Conservation (phyloP, 2,797 vertebrate species). For the Callimico goeldii region DNA sequence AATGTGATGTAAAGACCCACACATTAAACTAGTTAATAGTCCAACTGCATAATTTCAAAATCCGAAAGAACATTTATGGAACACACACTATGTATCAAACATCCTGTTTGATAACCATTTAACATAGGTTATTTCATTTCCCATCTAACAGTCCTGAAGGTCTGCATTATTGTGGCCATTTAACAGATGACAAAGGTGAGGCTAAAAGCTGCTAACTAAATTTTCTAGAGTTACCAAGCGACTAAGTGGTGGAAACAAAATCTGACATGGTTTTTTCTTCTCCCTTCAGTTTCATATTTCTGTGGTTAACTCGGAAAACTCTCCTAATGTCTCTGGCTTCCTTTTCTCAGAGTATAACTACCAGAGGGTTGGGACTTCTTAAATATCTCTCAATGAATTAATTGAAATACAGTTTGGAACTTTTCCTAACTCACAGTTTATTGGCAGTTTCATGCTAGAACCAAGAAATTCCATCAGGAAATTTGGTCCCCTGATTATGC, state of each 20-base stretch:
- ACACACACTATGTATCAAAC: not conserved
- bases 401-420: not conserved
- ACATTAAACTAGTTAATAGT: not conserved
- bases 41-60: not conserved
- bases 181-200: not conserved
- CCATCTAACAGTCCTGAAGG: not conserved
- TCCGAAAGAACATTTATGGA: not conserved
- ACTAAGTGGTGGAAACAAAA: not conserved
- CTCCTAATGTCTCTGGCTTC: too few species aligned
- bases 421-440: not conserved
- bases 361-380: not conserved
- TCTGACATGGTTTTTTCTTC: not conserved
- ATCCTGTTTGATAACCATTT: not conserved
- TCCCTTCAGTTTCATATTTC: not conserved
- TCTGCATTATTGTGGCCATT: not conserved
- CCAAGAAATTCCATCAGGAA: slow-evolving; percentile 18
- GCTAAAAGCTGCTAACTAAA: not conserved
- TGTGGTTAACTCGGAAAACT: not conserved
- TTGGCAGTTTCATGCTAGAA: slow-evolving; percentile 13
- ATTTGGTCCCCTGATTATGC: not conserved
- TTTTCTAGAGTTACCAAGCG: not conserved
- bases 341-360: not conserved
- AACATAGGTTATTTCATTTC: not conserved
- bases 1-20: not conserved
- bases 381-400: not conserved